Evolutionary conservation across 2,797 vertebrate genomes (phyloP), one percentile per base, ranked within the genome.

Genomic region (Anomalospiza imberbis): DNA sequence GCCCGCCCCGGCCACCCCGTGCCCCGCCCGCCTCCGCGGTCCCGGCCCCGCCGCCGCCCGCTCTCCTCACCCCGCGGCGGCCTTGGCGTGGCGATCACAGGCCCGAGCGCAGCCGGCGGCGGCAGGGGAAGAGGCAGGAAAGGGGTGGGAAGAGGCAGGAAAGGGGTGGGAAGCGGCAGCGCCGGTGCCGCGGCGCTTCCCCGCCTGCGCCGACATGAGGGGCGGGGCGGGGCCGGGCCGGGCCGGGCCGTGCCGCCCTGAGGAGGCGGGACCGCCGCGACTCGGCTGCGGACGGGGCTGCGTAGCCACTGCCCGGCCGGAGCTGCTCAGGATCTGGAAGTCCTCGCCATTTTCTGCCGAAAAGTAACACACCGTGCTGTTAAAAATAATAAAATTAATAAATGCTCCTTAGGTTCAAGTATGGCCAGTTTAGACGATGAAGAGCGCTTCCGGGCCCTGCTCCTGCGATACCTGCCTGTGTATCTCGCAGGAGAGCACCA

Each of bases 241-340:
- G 38, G n/a, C n/a, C n/a, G n/a, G n/a, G n/a, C n/a, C n/a, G n/a
- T 3, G 29, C 53, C 47, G 40, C 68, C 61, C 47, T 11, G 21
- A 21, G 62, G 54, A 42, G 77, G 86, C 22, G 77, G 42, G 55
- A 0, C 32, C 6, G 62, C 17, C 4, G 2, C 3, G 2, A 1
- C 3, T 42, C 48, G 58, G 60, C 19, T 14, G 72, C 5, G 1
- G 10, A 4, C 26, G 22, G 2, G 7, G 16, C 1, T 3, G 67
- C 2, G 8, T 1, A 0, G 12, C 1, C 1, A 0, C 2, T 5
- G 15, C 1, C 0, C 2, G 3, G 0, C 1, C 2, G 4, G n/a
- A 10, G 26, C 2, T 0, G 19, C 4, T 0, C 2, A 0, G 28
- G 3, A 3, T 5, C 0, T 12, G 7, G 4, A 4, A 19, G 7